Evolutionary conservation across 2,888 invertebrate species (phyloP).

Genomic region (Antheraea yamamai): DNA sequence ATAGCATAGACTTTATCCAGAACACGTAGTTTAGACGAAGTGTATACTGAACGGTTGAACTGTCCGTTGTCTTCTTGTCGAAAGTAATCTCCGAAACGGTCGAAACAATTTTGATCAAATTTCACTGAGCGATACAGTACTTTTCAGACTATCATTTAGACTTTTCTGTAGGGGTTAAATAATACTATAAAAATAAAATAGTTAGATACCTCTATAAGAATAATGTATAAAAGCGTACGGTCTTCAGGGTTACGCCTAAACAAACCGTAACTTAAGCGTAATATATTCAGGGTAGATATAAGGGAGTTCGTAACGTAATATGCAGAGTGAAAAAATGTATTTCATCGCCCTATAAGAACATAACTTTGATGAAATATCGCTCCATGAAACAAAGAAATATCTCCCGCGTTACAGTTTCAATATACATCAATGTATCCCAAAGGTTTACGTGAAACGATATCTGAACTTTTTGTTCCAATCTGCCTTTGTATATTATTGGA

Average conservation of each 20-base stretch:
- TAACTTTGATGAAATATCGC: conserved; percentile 2
- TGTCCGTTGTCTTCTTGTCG: too few relatives aligned
- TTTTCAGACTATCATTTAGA: too few relatives aligned
- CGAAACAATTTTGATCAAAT: too few relatives aligned
- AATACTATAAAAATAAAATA: too few relatives aligned
- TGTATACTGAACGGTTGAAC: too few relatives aligned
- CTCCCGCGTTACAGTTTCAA: background rate
- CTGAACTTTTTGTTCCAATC: background rate
- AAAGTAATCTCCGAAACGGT: too few relatives aligned
- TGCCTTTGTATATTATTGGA: background rate
- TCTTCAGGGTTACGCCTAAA: background rate
- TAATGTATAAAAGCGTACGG: background rate
- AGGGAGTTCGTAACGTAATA: background rate
- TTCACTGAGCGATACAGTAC: too few relatives aligned
- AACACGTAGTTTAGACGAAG: too few relatives aligned
- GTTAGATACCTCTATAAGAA: too few relatives aligned
- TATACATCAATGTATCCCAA: background rate
- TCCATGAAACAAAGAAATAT: background rate
- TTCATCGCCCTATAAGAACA: background rate
- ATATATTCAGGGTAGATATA: background rate
- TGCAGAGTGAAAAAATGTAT: background rate
- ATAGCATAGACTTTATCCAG: too few relatives aligned
- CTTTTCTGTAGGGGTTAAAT: too few relatives aligned
- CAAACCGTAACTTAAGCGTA: background rate
- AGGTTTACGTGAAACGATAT: background rate